Base-by-base conservation (phyloP, 2,797 vertebrate species). In the Zalophus californianus region DNA sequence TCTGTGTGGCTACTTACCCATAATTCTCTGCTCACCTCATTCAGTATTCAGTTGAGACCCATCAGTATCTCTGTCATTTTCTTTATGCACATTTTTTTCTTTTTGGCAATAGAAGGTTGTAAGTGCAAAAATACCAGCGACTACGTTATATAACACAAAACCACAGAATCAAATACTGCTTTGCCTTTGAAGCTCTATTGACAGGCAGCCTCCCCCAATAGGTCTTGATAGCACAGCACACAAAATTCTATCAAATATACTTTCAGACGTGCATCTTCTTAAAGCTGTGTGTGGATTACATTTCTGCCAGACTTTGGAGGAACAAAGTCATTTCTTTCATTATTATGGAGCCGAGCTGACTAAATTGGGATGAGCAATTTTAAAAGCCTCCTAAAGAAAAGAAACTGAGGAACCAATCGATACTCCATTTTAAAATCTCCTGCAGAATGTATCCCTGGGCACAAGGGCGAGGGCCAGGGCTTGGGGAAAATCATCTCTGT, bases 191-290 rank as follows among this genome's bases (percentile, higher is more conserved):
- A 90, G 38, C 3, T 85, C 70, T 93, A 52, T 21, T 72, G 38
- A 93, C 38, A 91, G 62, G 11, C 4, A 79, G 27, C 13, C 48
- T 96, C 32, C 83, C 77, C 85, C 87, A 94, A 84, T 38, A 73
- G 75, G 41, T 58, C 79, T 84, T 79, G 56, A 86, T 25, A 90
- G 10, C 32, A 35, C 29, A 54, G 56, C n/a, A 90, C n/a, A 78
- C 15, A 92, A 35, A 87, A 95, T 95, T 95, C n/a, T 78, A 62
- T 79, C 27, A 96, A 89, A 72, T 94, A 87, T 48, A 50, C 41
- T 73, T 96, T 94, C n/a, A 86, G 78, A 84, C 32, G 78, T 44
- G 2, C 13, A n/a, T 54, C 20, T 90, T 50, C 15, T 1, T 15
- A 94, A 95, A 91, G 83, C 72, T 83, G 1, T 72, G 12, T 83